A percentile compares a stretch with the other conserved stretches of the same genome.
Evolutionary conservation across 2,888 invertebrate species (phyloP).

Genomic region (Limnephilus lunatus): DNA sequence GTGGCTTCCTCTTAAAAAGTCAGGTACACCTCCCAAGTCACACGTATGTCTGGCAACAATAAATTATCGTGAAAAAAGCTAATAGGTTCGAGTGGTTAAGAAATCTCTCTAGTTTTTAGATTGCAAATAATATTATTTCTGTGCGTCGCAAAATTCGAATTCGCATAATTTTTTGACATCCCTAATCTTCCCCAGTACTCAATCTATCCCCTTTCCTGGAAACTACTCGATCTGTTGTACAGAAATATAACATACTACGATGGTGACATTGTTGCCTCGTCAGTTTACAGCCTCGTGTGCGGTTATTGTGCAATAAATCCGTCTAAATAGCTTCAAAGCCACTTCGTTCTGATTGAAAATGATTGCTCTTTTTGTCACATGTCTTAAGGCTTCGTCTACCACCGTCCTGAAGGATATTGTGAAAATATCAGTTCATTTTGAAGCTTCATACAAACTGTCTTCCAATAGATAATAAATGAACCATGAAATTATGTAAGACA

Average conservation of each 20-base stretch:
- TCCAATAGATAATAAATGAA: too few species aligned
- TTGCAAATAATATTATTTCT: not conserved
- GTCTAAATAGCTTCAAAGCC: constrained; percentile 20
- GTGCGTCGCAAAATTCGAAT: not conserved
- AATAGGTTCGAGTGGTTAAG: too few species aligned
- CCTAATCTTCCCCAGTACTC: not conserved
- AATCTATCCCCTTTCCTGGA: not conserved
- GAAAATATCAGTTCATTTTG: too few species aligned
- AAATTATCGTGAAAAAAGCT: too few species aligned
- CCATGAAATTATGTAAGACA: too few species aligned
- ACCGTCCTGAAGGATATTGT: not conserved
- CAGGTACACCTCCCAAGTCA: too few species aligned
- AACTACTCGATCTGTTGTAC: constrained; percentile 5
- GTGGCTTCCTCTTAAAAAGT: too few species aligned
- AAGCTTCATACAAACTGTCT: too few species aligned
- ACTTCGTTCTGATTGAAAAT: constrained; percentile 31
- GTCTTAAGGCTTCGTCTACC: not conserved
- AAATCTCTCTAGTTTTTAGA: too few species aligned
- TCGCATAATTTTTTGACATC: not conserved
- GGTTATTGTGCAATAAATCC: constrained; percentile 37
- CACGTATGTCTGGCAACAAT: too few species aligned
- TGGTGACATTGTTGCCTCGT: constrained; percentile 19
- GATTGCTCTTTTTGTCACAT: not conserved
- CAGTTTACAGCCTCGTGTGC: constrained; percentile 15
- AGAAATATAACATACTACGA: constrained; percentile 24